A percentile compares a stretch with the other conserved stretches of the same genome.
Evolutionary conservation across 1,140 invertebrate genomes (phyloP).

Genomic region (Neodiprion lecontei): DNA sequence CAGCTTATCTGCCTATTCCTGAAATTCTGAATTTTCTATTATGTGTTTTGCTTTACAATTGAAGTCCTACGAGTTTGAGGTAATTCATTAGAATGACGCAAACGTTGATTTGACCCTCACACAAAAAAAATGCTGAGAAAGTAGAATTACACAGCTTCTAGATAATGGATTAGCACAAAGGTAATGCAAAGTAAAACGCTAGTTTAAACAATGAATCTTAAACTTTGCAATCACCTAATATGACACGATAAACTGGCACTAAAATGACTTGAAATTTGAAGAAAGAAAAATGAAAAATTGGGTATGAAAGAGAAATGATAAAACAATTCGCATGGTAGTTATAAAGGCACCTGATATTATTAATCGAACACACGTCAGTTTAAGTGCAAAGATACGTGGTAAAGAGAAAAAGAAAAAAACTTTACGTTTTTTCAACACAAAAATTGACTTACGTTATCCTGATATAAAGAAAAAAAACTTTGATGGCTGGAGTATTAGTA

Average conservation of each 20-base stretch:
- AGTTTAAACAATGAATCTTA: constrained; percentile 12
- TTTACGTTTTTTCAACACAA: not conserved
- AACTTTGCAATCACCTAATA: no score
- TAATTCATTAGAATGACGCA: constrained; percentile 38
- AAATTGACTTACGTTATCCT: not conserved
- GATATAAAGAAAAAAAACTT: not conserved
- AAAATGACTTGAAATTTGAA: constrained; percentile 14
- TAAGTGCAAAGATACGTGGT: not conserved
- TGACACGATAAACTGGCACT: constrained; percentile 1
- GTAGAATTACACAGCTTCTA: not conserved
- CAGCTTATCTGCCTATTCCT: no score
- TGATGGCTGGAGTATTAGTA: not conserved
- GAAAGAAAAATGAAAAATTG: constrained; percentile 18
- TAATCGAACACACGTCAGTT: constrained; percentile 42
- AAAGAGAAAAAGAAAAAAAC: constrained; percentile 11
- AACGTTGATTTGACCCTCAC: constrained; percentile 14
- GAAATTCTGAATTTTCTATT: constrained; percentile 21
- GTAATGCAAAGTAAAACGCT: not conserved
- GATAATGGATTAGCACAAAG: not conserved
- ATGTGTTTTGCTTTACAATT: constrained; percentile 41
- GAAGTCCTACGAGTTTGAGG: constrained; percentile 50
- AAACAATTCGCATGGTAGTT: constrained; percentile 13
- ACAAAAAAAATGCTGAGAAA: not conserved
- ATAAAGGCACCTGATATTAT: constrained; percentile 31
- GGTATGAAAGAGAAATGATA: constrained; percentile 1